Percentiles rank a stretch among this genome's conserved stretches.
Evolutionary conservation across 2,797 vertebrate genomes (phyloP).

Genomic region (Typhlichthys subterraneus): DNA sequence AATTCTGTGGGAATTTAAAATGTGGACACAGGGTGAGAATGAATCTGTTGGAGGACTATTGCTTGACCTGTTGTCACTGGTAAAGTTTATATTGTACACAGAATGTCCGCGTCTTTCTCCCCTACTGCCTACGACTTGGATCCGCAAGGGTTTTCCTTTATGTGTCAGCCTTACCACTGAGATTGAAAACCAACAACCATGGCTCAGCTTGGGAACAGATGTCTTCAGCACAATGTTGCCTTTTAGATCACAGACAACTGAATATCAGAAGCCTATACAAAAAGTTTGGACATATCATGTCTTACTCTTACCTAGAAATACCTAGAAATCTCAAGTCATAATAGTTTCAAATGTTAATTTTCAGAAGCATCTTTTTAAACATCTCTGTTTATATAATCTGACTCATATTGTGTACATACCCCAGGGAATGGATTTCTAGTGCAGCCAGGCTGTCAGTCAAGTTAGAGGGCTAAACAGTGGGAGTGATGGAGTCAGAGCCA

Average conservation of each 20-base stretch:
- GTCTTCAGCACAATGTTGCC: slow-evolving; percentile 51
- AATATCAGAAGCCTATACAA: slow-evolving; percentile 5
- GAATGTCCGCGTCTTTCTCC: slow-evolving; percentile 20
- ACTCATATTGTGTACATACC: slow-evolving; percentile 8
- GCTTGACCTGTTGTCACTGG: too few species aligned
- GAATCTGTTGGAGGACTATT: too few species aligned
- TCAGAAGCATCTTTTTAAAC: slow-evolving; percentile 11
- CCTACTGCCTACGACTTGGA: slow-evolving; percentile 24
- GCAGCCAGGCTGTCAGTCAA: slow-evolving; percentile 22
- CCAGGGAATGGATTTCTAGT: slow-evolving; percentile 21
- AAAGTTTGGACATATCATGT: background rate
- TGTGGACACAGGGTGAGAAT: slow-evolving; percentile 13
- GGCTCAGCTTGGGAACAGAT: slow-evolving; percentile 59
- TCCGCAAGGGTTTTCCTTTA: slow-evolving; percentile 39
- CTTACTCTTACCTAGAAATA: slow-evolving; percentile 1
- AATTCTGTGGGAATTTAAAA: slow-evolving; percentile 53
- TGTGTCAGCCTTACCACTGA: slow-evolving; percentile 62
- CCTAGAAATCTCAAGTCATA: background rate
- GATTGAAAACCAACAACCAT: slow-evolving; percentile 54
- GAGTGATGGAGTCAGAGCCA: slow-evolving; percentile 7
- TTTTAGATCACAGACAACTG: slow-evolving; percentile 45
- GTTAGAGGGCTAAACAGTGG: slow-evolving; percentile 21
- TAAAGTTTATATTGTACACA: slow-evolving; percentile 6
- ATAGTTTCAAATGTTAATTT: slow-evolving; percentile 1
- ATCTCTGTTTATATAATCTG: slow-evolving; percentile 30